Evolutionary conservation across 2,888 invertebrate species (phyloP).

Genomic region (Mythimna impura): DNA sequence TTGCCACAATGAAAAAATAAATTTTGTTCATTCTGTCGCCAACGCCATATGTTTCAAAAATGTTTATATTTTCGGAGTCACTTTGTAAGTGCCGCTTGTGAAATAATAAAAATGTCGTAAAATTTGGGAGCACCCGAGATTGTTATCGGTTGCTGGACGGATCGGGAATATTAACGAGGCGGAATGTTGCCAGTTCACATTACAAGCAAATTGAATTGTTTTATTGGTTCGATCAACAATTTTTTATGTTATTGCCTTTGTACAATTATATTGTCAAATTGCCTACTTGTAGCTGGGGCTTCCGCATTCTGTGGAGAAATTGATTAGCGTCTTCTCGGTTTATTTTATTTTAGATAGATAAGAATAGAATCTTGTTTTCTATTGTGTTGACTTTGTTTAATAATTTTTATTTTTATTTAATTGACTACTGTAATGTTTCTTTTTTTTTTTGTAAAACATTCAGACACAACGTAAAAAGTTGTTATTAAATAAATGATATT

Average conservation of each 20-base stretch:
- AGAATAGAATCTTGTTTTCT: neutral
- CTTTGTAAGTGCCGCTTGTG: constrained; percentile 70
- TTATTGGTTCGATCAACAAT: constrained; percentile 64
- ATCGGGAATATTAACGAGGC: constrained; percentile 66
- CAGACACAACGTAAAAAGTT: too few relatives aligned
- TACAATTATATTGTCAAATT: constrained; percentile 45
- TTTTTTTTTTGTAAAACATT: too few relatives aligned
- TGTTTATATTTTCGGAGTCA: constrained; percentile 64
- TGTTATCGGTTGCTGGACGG: constrained; percentile 62
- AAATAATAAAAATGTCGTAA: constrained; percentile 69
- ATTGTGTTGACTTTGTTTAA: too few relatives aligned
- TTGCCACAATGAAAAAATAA: constrained; percentile 57
- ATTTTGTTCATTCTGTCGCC: constrained; percentile 60
- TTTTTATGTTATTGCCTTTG: constrained; percentile 58
- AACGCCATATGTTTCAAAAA: constrained; percentile 65
- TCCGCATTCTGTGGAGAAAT: constrained; percentile 12
- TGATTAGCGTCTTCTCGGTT: neutral
- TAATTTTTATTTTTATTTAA: too few relatives aligned
- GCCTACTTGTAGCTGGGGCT: constrained; percentile 14
- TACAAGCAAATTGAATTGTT: constrained; percentile 68
- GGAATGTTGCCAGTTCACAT: constrained; percentile 54
- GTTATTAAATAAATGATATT: too few relatives aligned
- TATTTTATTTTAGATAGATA: neutral
- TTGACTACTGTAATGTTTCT: too few relatives aligned
- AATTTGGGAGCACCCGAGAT: constrained; percentile 65